Evolutionary conservation across 2,888 invertebrate genomes (phyloP).

Genomic region (Adela reaumurella): DNA sequence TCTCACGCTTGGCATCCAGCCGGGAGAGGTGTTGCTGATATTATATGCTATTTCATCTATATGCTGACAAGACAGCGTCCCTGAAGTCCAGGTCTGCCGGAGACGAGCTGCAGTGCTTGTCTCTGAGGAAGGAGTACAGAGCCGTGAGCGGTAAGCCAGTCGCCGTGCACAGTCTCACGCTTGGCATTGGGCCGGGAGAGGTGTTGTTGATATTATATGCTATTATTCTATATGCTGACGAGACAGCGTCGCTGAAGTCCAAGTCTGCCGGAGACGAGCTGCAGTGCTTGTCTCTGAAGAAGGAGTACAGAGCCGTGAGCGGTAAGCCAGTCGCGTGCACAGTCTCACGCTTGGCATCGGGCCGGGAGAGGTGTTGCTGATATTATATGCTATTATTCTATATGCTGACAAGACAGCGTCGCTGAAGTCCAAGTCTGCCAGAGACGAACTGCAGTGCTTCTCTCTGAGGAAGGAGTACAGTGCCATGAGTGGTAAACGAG

Average conservation of each 20-base stretch:
- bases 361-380: slow-evolving; percentile 45
- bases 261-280: slow-evolving; percentile 40
- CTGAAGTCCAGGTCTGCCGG: slow-evolving; percentile 25
- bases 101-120: slow-evolving; percentile 48
- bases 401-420: slow-evolving; percentile 20
- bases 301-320: slow-evolving; percentile 35
- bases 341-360: slow-evolving; percentile 48
- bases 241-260: slow-evolving; percentile 22
- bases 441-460: slow-evolving; percentile 49
- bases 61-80: slow-evolving; percentile 20
- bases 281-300: slow-evolving; percentile 47
- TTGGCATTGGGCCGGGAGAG: slow-evolving; percentile 48
- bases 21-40: slow-evolving; percentile 49
- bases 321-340: slow-evolving; percentile 35
- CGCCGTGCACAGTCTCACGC: slow-evolving; percentile 41
- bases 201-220: no score
- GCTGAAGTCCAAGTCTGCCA: slow-evolving; percentile 23
- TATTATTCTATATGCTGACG: slow-evolving; percentile 21
- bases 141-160: slow-evolving; percentile 24
- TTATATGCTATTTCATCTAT: no score
- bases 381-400: no score
- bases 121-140: slow-evolving; percentile 49
- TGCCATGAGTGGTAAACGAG: slow-evolving; percentile 23
- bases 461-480: slow-evolving; percentile 50
- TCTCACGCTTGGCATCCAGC: slow-evolving; percentile 47